Base-by-base conservation (phyloP, 92 coral and sea anemone genomes). In the Porites rus region DNA sequence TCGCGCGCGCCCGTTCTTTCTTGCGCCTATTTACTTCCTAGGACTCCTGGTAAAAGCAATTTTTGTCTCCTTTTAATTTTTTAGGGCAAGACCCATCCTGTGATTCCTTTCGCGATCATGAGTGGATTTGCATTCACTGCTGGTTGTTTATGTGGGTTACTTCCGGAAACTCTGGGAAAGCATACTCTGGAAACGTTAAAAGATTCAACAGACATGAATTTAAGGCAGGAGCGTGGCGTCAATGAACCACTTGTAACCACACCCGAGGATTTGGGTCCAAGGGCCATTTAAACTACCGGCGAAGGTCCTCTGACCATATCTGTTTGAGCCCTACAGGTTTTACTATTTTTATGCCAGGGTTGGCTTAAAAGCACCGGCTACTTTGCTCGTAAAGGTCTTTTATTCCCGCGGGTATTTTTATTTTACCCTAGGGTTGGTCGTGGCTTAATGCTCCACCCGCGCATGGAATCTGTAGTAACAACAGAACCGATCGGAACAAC, bases 141-240 rank as follows among this genome's bases (percentile, higher is more conserved):
- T 25, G 98, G 95, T 22, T 78, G 90, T 51, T 75, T 92, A 10
- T 90, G 95, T 31, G 80, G 87, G 70, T 17, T 83, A 21, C 75
- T 94, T 11, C 98, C 98, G 3, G 98, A 94, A 62, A 93, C 98
- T 18, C 91, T 94, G 50, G 98, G 98, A 74, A 86, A 79, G 38
- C 94, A 80, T 1, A 94, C 98, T 9, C 72, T 92, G 61, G 98
- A 94, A 65, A 94, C 95, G 2, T 65, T 94, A 9, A 81, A 80
- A 12, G 98, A 94, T 79, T 54, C 86, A 25, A 69, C 79, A 20
- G 72, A 83, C 1, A 62, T 10, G 19, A 61, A 28, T 18, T 6
- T 51, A 2, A 22, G 43, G 4, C 51, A 31, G 50, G n/a, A 62
- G 16, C 20, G 50, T 7, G 24, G 20, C 21, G 63, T 51, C 72